phyloP scores from a whole-genome alignment of 1,140 invertebrate species.

The Drosophila navojoa region DNA sequence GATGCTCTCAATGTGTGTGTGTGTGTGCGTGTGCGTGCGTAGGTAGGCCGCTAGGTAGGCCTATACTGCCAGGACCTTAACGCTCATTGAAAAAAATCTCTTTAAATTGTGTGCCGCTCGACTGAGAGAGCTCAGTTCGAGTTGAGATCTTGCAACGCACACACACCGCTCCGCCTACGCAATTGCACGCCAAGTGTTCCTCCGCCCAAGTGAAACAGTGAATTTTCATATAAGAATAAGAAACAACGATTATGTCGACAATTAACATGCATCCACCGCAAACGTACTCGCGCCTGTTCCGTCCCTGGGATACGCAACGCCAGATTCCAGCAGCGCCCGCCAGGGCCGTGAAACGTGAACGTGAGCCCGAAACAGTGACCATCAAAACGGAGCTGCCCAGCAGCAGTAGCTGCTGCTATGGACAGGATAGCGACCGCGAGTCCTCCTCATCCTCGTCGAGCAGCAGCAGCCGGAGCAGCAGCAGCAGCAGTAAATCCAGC shows the following conservation, averaged over 20 bases:
- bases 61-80: conserved; percentile 47
- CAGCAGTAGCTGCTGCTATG: conserved; percentile 40
- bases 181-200: conserved; percentile 42
- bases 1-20: conserved; percentile 14
- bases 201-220: conserved; percentile 31
- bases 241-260: conserved; percentile 65
- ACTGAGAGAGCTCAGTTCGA: conserved; percentile 77
- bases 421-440: conserved; percentile 70
- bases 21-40: conserved; percentile 34
- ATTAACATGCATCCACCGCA: conserved; percentile 80
- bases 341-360: conserved; percentile 63
- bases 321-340: conserved; percentile 47
- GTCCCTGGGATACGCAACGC: conserved; percentile 80
- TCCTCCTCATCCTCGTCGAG: conserved; percentile 54
- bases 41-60: conserved; percentile 73
- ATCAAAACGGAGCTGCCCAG: conserved; percentile 23
- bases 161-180: conserved; percentile 47
- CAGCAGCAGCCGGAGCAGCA: conserved; percentile 9
- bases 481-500: conserved; percentile 61
- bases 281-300: conserved; percentile 83
- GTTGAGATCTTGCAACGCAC: conserved; percentile 75
- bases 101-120: conserved; percentile 66
- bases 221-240: conserved; percentile 6
- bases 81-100: conserved; percentile 56
- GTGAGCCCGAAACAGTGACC: conserved; percentile 15